Conservation (phyloP, 2,797 vertebrate species). For the Poeciliopsis turneri region DNA sequence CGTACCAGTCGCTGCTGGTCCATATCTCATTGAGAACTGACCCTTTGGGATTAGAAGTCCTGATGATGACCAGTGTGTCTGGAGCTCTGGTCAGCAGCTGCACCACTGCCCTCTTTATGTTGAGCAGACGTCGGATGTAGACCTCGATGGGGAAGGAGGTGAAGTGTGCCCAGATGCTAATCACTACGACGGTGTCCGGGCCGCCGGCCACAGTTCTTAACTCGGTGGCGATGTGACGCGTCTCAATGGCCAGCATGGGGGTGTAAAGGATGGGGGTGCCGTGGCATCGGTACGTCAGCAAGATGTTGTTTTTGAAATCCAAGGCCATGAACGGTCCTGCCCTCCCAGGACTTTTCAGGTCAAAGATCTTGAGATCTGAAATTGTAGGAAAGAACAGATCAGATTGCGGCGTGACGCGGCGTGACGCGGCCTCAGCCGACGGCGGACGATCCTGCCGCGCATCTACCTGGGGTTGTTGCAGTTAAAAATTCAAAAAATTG, state of each 20-base stretch:
- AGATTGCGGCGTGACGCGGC: neutral
- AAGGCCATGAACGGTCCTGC: slow-evolving; percentile 87
- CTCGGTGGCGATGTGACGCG: slow-evolving; percentile 90
- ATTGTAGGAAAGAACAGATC: neutral
- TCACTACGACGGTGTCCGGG: slow-evolving; percentile 83
- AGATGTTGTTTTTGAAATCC: slow-evolving; percentile 84
- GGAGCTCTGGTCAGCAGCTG: slow-evolving; percentile 87
- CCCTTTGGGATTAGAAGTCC: slow-evolving; percentile 86
- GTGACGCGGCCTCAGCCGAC: neutral
- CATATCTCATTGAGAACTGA: slow-evolving; percentile 83
- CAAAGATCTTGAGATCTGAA: slow-evolving; percentile 85
- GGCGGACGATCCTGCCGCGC: neutral
- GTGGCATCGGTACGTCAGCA: slow-evolving; percentile 86
- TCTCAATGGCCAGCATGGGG: slow-evolving; percentile 76
- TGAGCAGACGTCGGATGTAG: slow-evolving; percentile 87
- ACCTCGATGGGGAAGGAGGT: slow-evolving; percentile 89
- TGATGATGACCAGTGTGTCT: slow-evolving; percentile 84
- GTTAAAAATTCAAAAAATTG: slow-evolving; percentile 86
- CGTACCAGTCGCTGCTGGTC: slow-evolving; percentile 92
- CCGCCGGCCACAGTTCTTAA: slow-evolving; percentile 86
- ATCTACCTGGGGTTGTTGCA: slow-evolving; percentile 83
- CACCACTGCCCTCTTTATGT: slow-evolving; percentile 84
- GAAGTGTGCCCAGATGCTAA: slow-evolving; percentile 92
- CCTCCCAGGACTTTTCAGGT: slow-evolving; percentile 85
- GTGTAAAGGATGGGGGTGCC: slow-evolving; percentile 88